These are phyloP conservation scores for Nomada ruficornis DNA, from an alignment of 2,888 invertebrate genomes.

Conservation along the genomic window DNA sequence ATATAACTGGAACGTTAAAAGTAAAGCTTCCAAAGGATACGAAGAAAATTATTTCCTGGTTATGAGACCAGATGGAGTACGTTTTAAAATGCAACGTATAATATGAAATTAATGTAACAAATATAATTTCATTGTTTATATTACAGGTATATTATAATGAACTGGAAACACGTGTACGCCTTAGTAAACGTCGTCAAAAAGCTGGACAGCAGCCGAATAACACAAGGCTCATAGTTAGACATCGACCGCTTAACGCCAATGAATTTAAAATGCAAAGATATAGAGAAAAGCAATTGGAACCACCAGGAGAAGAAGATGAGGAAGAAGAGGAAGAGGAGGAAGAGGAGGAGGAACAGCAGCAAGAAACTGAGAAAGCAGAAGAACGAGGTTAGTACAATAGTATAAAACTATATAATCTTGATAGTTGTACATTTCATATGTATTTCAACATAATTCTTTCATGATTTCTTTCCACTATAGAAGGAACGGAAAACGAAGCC, in stretches of 20 bases:
- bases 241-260: slow-evolving; percentile 92
- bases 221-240: slow-evolving; percentile 94
- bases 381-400: slow-evolving; percentile 78
- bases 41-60: slow-evolving; percentile 99
- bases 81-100: slow-evolving; percentile 16
- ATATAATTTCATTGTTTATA: background rate
- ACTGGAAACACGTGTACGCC: slow-evolving; percentile 96
- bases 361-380: slow-evolving; percentile 81
- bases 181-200: slow-evolving; percentile 96
- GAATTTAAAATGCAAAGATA: slow-evolving; percentile 95
- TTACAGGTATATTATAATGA: slow-evolving; percentile 94
- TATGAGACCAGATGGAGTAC: slow-evolving; percentile 92
- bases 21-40: slow-evolving; percentile 96
- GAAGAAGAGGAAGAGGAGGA: slow-evolving; percentile 89
- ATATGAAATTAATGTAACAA: background rate
- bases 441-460: background rate
- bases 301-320: slow-evolving; percentile 89
- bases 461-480: slow-evolving; percentile 52
- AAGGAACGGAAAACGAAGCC: slow-evolving; percentile 82
- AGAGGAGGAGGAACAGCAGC: slow-evolving; percentile 85
- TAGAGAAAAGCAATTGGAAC: slow-evolving; percentile 95
- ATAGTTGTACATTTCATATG: background rate
- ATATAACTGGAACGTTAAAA: slow-evolving; percentile 99
- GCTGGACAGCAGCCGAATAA: slow-evolving; percentile 89
- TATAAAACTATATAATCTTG: background rate